Conservation (phyloP, 2,113 vertebrate genomes). For the Rhynchomys soricoides region DNA sequence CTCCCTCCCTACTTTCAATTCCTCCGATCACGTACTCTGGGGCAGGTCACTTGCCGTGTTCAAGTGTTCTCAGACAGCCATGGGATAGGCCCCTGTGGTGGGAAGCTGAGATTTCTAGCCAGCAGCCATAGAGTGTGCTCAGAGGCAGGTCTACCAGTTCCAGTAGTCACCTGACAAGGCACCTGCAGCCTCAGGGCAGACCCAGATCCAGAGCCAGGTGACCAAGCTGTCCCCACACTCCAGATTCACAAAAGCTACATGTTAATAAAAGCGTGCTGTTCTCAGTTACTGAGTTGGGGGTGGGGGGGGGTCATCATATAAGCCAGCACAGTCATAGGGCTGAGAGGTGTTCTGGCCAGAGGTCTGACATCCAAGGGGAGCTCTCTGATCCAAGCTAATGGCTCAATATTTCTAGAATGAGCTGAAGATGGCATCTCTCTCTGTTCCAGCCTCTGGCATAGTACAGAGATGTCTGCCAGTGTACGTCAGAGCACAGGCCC, state of each 20-base stretch:
- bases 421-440: slow-evolving; percentile 39
- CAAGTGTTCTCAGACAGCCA: neutral
- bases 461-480: neutral
- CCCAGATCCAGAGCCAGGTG: neutral
- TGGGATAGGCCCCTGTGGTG: neutral
- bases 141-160: neutral
- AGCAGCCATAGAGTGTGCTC: neutral
- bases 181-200: neutral
- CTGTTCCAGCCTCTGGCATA: neutral
- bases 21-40: neutral
- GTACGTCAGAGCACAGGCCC: neutral
- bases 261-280: neutral
- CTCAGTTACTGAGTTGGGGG: neutral
- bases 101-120: neutral
- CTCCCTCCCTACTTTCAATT: neutral
- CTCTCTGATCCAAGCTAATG: neutral
- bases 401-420: neutral
- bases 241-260: neutral
- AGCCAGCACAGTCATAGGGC: neutral
- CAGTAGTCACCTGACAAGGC: too few relatives aligned
- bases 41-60: neutral
- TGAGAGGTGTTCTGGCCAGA: neutral
- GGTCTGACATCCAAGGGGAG: neutral
- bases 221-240: neutral
- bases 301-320: neutral